phyloP scores from a whole-genome alignment of 2,797 vertebrate genomes.

The Enteromius treurensis region DNA sequence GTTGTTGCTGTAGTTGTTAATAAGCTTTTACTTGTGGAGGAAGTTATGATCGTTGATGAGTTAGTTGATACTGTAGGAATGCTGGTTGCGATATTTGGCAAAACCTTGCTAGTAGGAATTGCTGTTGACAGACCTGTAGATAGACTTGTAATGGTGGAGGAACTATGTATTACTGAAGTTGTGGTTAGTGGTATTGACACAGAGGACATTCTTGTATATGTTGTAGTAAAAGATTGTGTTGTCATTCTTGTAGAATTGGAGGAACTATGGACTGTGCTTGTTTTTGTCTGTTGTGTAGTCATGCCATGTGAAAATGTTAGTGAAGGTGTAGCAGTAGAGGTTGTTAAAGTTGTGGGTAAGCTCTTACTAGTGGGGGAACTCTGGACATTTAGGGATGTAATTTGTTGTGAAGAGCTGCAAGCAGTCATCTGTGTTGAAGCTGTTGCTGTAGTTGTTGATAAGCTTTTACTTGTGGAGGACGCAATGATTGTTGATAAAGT shows the following conservation, averaged over 20 bases:
- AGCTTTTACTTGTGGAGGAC: not conserved
- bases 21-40: not conserved
- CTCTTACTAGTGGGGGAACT: not conserved
- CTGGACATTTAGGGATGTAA: not conserved
- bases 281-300: not conserved
- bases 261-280: too few species aligned
- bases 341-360: not conserved
- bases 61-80: not conserved
- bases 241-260: not conserved
- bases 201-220: too few species aligned
- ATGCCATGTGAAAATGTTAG: not conserved
- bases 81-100: too few species aligned
- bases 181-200: too few species aligned
- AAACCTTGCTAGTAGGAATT: too few species aligned
- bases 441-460: not conserved
- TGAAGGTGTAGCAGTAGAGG: not conserved
- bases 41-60: not conserved
- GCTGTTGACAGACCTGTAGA: too few species aligned
- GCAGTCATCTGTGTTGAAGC: not conserved
- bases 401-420: not conserved
- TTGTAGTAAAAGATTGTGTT: too few species aligned
- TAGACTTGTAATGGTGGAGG: too few species aligned
- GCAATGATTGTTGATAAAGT: not conserved
- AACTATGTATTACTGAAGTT: too few species aligned
- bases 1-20: not conserved